Evolutionary conservation across 2,113 vertebrate genomes (phyloP).

Genomic region (Leuciscus idus): DNA sequence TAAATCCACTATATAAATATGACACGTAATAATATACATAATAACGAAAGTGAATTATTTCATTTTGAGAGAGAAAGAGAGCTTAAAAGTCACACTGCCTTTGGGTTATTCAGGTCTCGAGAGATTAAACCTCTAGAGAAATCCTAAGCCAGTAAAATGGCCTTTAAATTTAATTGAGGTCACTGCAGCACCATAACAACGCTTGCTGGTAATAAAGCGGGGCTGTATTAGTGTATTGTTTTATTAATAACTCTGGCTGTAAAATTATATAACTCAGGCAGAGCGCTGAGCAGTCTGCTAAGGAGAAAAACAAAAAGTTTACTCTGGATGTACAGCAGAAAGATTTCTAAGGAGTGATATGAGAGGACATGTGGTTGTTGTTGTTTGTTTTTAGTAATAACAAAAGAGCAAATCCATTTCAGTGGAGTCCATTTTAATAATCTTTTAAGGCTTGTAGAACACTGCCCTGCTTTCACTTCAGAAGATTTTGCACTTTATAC

Average conservation of each 20-base stretch:
- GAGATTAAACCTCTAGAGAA: constrained; percentile 71
- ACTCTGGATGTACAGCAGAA: constrained; percentile 5
- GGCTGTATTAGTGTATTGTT: constrained; percentile 60
- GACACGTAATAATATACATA: background rate
- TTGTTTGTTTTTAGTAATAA: background rate
- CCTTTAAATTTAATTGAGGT: constrained; percentile 77
- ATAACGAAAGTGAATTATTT: constrained; percentile 33
- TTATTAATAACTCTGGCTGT: constrained; percentile 58
- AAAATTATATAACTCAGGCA: constrained; percentile 18
- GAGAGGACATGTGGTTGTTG: constrained; percentile 5
- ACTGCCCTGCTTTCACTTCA: constrained; percentile 9
- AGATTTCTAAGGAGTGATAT: constrained; percentile 11
- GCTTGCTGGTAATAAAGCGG: constrained; percentile 67
- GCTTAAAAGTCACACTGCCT: constrained; percentile 72
- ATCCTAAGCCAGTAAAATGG: constrained; percentile 67
- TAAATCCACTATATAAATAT: background rate
- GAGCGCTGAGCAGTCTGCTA: background rate
- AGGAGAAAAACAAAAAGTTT: constrained; percentile 16
- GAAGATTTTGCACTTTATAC: constrained; percentile 15
- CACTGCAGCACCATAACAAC: constrained; percentile 70
- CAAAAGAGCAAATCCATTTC: constrained; percentile 11
- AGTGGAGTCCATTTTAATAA: constrained; percentile 10
- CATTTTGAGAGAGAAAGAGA: constrained; percentile 16
- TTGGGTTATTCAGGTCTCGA: constrained; percentile 69
- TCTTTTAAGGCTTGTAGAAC: constrained; percentile 21